Evolutionary conservation across 2,888 invertebrate species (phyloP), one percentile per base, ranked within the genome.

Genomic region (Macaria notata): DNA sequence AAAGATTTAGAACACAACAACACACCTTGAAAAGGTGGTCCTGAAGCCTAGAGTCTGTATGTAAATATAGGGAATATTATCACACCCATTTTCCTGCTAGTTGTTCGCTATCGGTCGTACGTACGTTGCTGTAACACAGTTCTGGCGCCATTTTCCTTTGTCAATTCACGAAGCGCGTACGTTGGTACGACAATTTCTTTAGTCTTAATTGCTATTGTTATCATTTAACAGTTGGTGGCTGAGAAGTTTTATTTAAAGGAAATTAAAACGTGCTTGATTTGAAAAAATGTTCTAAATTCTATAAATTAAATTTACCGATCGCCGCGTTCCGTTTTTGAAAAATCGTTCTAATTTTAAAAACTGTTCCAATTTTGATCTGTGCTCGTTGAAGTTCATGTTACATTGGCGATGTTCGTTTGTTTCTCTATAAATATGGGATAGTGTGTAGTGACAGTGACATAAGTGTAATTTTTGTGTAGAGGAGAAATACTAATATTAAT

Each of bases 81-180:
- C 86, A 79, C 66, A 74, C 70, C 74, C 78, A 80, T 86, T 88
- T 87, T 86, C 86, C 86, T 83, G 81, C 71, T 81, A 70, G 70
- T 72, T 72, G 72, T 65, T 66, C 76, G 75, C 76, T 86, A 86
- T 84, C 84, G 76, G 79, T 69, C 65, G 75, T 72, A 72, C 72
- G 65, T 72, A 72, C 71, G 65, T 52, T 53, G 61, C 61, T 67
- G 68, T 63, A 64, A 70, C 52, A 56, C 68, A 76, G 73, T 83
- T 82, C 82, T 79, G 80, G 75, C 72, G 66, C 75, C 86, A 90
- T 89, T 90, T 88, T 87, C 88, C 87, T 81, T 69, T 76, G 81
- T 78, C 74, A 81, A 78, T 83, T 84, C 84, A 75, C 64, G 66
- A 75, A 67, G 84, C 66, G 72, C 86, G 85, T 75, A 86, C 89